Evolutionary conservation across 2,797 vertebrate species (phyloP).

Genomic region (Naso thynnoides): DNA sequence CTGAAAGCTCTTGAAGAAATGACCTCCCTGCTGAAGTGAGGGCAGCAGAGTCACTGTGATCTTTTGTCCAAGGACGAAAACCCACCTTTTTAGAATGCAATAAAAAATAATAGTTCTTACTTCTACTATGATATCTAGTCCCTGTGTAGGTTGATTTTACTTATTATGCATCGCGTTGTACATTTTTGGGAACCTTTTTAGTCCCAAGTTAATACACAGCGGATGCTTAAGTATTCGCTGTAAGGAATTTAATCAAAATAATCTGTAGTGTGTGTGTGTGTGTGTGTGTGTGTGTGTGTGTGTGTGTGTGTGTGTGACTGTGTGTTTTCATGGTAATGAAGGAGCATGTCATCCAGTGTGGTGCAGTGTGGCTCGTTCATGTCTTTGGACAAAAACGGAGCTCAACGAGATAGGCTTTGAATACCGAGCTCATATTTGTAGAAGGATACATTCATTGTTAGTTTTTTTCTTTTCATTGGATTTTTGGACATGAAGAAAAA

Average conservation of each 20-base stretch:
- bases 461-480: neutral
- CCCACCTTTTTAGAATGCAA: neutral
- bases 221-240: too few species aligned
- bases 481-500: slow-evolving; percentile 24
- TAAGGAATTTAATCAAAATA: neutral
- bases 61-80: neutral
- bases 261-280: neutral
- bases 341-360: neutral
- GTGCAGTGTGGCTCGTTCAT: neutral
- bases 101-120: neutral
- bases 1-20: neutral
- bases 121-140: too few species aligned
- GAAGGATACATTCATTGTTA: neutral
- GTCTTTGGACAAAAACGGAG: neutral
- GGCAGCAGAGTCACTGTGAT: neutral
- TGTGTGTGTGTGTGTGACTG: too few species aligned
- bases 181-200: too few species aligned
- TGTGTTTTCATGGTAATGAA: neutral
- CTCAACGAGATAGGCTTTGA: neutral
- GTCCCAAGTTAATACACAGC: too few species aligned
- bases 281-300: too few species aligned
- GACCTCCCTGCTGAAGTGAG: neutral
- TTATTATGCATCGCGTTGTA: too few species aligned
- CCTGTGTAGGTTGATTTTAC: too few species aligned
- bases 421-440: neutral